Base-by-base conservation (phyloP, 1,140 invertebrate species). In the Hylaeus anthracinus region DNA sequence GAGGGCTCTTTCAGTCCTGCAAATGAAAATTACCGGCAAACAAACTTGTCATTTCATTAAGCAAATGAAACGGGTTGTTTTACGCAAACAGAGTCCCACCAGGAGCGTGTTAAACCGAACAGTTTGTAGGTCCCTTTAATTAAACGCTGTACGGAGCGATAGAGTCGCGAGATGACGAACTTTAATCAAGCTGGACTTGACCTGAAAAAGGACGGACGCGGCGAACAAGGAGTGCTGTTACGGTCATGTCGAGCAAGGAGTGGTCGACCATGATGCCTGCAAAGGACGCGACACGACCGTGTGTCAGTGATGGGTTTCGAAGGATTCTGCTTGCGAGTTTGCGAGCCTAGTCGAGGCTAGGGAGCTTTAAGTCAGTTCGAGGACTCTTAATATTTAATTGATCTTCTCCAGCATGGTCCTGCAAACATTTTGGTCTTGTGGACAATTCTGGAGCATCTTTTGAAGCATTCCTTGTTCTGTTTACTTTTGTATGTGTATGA, bases 171-270 rank as follows among this genome's bases (percentile, higher is more conserved):
- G 55, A 60, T 66, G 78, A 53, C 70, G 63, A 75, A 67, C 78
- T 74, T 80, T 74, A 80, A 80, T 75, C 78, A 75, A 66, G 73
- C 60, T 69, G 83, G 61, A 81, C 84, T 86, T 86, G 84, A 86
- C 84, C 84, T 70, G 26, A 71, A 78, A 85, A 85, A 83, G 58
- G 69, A 26, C 2, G 60, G 70, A 82, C 48, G 65, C 55, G 79
- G 58, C 26, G 56, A 61, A 9, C n/a, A 3, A 51, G 53, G 82
- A 26, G 26, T 26, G 26, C 26, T 26, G 83, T 82, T 64, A 85
- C 58, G 83, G 70, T 51, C 79, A 8, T 48, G 5, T 64, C 55
- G 58, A 53, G 48, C 53, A 72, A 80, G 83, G 83, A 82, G 84
- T 78, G 84, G 67, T 61, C 61, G 82, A 77, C 82, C 78, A 43